Conservation (phyloP, 2,888 invertebrate species). For the Epinotia brunnichana region DNA sequence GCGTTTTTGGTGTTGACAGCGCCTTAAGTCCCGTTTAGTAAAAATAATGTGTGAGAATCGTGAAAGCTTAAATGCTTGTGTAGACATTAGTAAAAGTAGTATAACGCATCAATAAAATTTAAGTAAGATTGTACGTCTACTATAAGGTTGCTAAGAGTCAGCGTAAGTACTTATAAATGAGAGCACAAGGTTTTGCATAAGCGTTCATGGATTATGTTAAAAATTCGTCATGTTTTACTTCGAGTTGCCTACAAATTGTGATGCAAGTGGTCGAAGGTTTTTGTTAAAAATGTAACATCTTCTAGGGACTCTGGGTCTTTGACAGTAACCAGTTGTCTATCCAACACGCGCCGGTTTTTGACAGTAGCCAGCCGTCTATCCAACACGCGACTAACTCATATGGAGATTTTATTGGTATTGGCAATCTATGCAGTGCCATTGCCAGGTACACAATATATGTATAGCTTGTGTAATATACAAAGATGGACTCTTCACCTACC, state of each 20-base stretch:
- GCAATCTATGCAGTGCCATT: no score
- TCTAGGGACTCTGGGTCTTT: background rate
- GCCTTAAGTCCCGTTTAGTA: no score
- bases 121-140: background rate
- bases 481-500: no score
- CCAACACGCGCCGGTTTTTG: background rate
- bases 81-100: background rate
- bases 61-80: no score
- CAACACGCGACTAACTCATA: no score
- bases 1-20: no score
- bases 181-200: background rate
- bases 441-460: no score
- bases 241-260: background rate
- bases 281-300: no score
- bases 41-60: no score
- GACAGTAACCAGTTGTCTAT: background rate
- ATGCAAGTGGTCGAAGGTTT: background rate
- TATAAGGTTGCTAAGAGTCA: no score
- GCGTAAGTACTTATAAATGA: background rate
- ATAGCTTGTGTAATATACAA: no score
- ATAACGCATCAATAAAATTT: background rate
- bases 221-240: background rate
- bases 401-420: no score
- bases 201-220: background rate
- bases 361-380: background rate